Conservation (phyloP, 1,140 invertebrate species). For the Bacillus rossius region DNA sequence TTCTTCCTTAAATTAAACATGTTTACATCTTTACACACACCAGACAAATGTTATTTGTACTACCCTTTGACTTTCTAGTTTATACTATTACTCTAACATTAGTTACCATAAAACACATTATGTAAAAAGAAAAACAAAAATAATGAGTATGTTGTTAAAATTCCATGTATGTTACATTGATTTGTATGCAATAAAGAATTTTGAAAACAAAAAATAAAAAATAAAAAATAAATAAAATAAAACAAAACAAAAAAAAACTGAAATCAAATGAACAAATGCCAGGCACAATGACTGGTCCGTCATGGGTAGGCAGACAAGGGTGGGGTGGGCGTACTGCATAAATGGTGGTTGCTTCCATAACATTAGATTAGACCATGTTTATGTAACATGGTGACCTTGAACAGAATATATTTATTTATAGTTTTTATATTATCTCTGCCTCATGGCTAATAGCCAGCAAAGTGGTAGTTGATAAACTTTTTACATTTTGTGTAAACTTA, state of each 20-base stretch:
- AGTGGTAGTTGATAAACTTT: too few relatives aligned
- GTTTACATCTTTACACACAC: too few relatives aligned
- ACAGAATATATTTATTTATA: too few relatives aligned
- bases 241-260: neutral
- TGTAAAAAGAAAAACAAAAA: too few relatives aligned
- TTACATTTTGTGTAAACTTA: too few relatives aligned
- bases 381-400: too few relatives aligned
- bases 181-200: conserved; percentile 2
- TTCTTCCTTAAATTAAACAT: neutral
- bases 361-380: too few relatives aligned
- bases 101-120: too few relatives aligned
- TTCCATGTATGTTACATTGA: conserved; percentile 5
- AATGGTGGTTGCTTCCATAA: neutral
- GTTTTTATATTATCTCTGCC: too few relatives aligned
- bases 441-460: too few relatives aligned
- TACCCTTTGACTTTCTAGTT: neutral
- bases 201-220: conserved; percentile 24
- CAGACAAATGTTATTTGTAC: too few relatives aligned
- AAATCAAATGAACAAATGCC: neutral
- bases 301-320: neutral
- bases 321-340: too few relatives aligned
- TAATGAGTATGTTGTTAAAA: neutral
- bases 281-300: neutral
- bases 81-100: neutral
- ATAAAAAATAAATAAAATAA: conserved; percentile 20